Base-by-base conservation (phyloP, 2,113 vertebrate genomes). In the Aptenodytes forsteri region DNA sequence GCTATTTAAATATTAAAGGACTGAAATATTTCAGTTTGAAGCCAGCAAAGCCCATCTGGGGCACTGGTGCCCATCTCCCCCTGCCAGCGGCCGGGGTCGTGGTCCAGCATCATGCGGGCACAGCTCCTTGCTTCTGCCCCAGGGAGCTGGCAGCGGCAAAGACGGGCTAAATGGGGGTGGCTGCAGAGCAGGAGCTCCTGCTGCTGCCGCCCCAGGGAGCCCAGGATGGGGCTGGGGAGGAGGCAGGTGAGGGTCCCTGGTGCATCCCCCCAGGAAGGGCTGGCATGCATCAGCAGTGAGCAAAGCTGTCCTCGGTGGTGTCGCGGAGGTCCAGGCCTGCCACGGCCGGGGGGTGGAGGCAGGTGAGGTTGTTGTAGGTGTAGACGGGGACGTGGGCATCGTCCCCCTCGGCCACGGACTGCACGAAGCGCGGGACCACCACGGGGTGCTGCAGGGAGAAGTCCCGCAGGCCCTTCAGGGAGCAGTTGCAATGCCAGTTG, bases 361-460 rank as follows among this genome's bases (percentile, higher is more conserved):
- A 99, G 65, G 99, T 99, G 95, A 99, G 99, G 84, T 99, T 99
- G 97, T 99, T 99, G 97, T 99, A 99, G 61, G 99, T 98, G 47
- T 99, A 98, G 47, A 98, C 50, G 0, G 99, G 98, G 2, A 95
- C 59, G 13, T 99, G 99, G 59, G 97, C 83, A 61, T 99, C 99
- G 1, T 99, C 99, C 5, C 98, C 98, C 76, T 99, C 99, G 0
- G 97, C 97, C 44, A 99, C 90, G 1, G 98, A 99, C 96, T 98
- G 98, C 38, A 99, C 97, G 3, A 98, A 98, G 54, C 99, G 99
- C 3, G 99, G 99, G 23, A 99, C 98, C 21, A 98, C 97, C 0
- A 75, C 50, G 0, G 99, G 98, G 50, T 98, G 98, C 82, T 94
- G 98, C 92, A 99, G 85, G 55, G 98, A 98, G 65, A 99, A 99